Evolutionary conservation across 2,113 vertebrate genomes (phyloP), one percentile per base, ranked within the genome.

Genomic region (Sinosuthora webbiana): DNA sequence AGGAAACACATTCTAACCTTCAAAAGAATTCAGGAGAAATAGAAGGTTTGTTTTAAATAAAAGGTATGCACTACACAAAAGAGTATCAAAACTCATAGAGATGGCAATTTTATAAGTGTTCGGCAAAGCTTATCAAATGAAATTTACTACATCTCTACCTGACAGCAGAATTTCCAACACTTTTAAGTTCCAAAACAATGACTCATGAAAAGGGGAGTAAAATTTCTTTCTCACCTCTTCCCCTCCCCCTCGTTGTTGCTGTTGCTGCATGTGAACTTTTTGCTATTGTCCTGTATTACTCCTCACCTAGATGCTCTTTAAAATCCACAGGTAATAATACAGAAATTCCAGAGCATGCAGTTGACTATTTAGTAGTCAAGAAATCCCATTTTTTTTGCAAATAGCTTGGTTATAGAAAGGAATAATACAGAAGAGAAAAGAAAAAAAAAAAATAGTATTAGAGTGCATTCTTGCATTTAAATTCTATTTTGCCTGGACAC

Each of bases 151-250:
- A 78, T 67, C 22, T 13, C 4, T 30, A 1, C 24, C 42, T 42
- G 42, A n/a, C 5, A 60, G 15, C 13, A 65, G 12, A 53, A 68
- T 87, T 85, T 75, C 25, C 63, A 86, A 22, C 21, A 85, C n/a
- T 75, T 87, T 13, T n/a, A 41, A 73, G 31, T 79, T 55, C 39
- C 56, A 50, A 57, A 93, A 86, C 33, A 79, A 50, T 94, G 85
- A 60, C 37, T 91, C 42, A 33, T 15, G 24, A 96, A 49, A 91
- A 56, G 2, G 11, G 47, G 37, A 85, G 25, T n/a, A 60, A 83
- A 83, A 83, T 41, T 3, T 15, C 7, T 35, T 17, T 69, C 13
- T 73, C 17, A 42, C 19, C 11, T 25, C 27, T 10, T 41, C 31
- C 20, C 9, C 23, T 74, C 20, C 7, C 2, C 15, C 4, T 39